Base-by-base conservation (phyloP, 2,888 invertebrate genomes). In the Tigriopus californicus region DNA sequence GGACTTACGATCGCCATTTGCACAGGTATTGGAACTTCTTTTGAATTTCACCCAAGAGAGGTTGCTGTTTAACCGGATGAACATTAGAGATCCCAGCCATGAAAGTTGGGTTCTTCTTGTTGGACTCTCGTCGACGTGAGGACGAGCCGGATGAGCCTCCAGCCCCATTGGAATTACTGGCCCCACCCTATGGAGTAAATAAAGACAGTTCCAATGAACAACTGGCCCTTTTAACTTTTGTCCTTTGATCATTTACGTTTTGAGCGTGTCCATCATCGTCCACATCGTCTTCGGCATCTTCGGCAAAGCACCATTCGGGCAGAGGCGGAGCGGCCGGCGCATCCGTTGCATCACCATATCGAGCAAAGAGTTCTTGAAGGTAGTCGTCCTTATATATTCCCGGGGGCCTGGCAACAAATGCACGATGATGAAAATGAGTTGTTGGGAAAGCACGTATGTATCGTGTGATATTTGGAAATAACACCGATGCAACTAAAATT, bases 341-440 rank as follows among this genome's bases (percentile, higher is more conserved):
- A 65, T 78, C 81, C 33, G 80, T 82, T 46, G 73, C 73, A 66
- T 82, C 84, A 63, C 83, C 90, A 69, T 84, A 92, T 1, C 88
- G 77, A 61, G 74, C 74, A 69, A 81, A 92, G 40, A 99, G 72
- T 71, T 94, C 94, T 65, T 80, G 75, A 58, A 99, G 77, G 70
- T 99, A 99, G 69, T 95, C 94, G 64, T 80, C 81, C 71, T 99
- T 99, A 73, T 99, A 99, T 67, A 99, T 98, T 20, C 98, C 98
- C 1, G 94, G 91, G 1, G 86, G 83, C 62, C 98, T 80, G 42
- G 10, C 56, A 58, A n/a, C n/a, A n/a, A n/a, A n/a, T n/a, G n/a
- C n/a, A n/a, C n/a, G n/a, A n/a, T n/a, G n/a, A n/a, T n/a, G n/a
- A n/a, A n/a, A n/a, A n/a, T n/a, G n/a, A n/a, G n/a, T n/a, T n/a